Conservation (phyloP, 2,113 vertebrate genomes). For the Chaetorhynchus papuensis region DNA sequence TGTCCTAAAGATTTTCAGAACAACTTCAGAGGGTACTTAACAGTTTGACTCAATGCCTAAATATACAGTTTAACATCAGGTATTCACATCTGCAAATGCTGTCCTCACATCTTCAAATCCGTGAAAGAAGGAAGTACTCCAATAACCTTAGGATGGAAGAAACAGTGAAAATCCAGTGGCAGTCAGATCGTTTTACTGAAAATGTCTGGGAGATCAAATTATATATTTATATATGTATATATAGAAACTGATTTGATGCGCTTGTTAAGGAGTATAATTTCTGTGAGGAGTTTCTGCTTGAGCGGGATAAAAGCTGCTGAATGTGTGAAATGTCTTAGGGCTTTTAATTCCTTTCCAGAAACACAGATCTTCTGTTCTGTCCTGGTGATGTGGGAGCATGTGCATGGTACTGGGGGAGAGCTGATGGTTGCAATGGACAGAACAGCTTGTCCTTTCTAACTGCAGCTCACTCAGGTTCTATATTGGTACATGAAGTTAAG, state of each 20-base stretch:
- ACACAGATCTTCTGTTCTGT: not conserved
- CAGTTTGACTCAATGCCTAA: not conserved
- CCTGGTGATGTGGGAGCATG: not conserved
- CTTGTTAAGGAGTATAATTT: slow-evolving; percentile 3
- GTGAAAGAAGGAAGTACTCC: not conserved
- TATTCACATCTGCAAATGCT: not conserved
- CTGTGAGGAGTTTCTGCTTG: not conserved
- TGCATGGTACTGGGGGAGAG: not conserved
- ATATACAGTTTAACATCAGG: not conserved
- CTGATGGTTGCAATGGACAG: not conserved
- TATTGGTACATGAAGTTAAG: not conserved
- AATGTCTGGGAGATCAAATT: not conserved
- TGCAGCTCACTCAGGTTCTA: not conserved
- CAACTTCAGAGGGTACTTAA: not conserved
- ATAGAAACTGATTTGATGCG: not conserved
- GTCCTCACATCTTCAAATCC: not conserved
- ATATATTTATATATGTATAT: not conserved
- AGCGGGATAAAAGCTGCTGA: not conserved
- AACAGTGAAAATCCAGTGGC: slow-evolving; percentile 3
- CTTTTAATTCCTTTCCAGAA: not conserved
- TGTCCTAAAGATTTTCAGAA: not conserved
- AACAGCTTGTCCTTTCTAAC: not conserved
- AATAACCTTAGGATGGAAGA: not conserved
- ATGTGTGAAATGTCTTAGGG: not conserved
- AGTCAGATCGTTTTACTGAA: slow-evolving; percentile 5